Base-by-base conservation (phyloP, 2,888 invertebrate genomes). In the Zootermopsis nevadensis region DNA sequence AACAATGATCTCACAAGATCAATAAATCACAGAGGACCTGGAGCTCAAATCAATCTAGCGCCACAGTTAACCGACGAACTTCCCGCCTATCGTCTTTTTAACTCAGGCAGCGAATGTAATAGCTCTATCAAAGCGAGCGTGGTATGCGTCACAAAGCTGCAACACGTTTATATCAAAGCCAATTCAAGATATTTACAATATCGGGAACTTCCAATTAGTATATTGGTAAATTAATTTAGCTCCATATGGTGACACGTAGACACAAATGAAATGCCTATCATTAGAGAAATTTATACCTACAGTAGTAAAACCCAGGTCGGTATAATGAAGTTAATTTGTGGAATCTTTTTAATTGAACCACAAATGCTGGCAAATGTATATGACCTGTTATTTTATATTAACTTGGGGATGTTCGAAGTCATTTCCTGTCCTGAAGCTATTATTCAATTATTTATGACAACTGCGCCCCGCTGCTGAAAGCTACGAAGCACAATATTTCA, bases 201-300 rank as follows among this genome's bases (percentile, higher is more conserved):
- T 48, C 31, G 48, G 30, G 4, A 15, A 19, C 2, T 24, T 55
- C 55, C 77, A 77, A 77, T 77, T 77, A 55, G 77, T 77, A 53
- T 77, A 77, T 55, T 77, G 77, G 55, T 55, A 77, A 77, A 77
- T 77, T 77, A 77, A 77, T 77, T 77, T 33, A 77, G 33, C 77
- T 31, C 55, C 77, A 77, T 69, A 33, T 4, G 31, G 22, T 69
- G 33, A 33, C 19, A 33, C 19, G 31, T 15, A 69, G 31, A 33
- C 31, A 33, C 31, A 69, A 33, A 69, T 69, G 19, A 33, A 69
- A 31, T 31, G 33, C 31, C 33, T 33, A 15, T 69, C 69, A 33
- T 69, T 69, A 69, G 69, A 31, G 69, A 19, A 69, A 22, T 69
- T 33, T 33, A 69, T 33, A 69, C 27, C n/a, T 2, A 60, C 60